phyloP scores from a whole-genome alignment of 1,140 invertebrate genomes.

The Rhopalosiphum padi region DNA sequence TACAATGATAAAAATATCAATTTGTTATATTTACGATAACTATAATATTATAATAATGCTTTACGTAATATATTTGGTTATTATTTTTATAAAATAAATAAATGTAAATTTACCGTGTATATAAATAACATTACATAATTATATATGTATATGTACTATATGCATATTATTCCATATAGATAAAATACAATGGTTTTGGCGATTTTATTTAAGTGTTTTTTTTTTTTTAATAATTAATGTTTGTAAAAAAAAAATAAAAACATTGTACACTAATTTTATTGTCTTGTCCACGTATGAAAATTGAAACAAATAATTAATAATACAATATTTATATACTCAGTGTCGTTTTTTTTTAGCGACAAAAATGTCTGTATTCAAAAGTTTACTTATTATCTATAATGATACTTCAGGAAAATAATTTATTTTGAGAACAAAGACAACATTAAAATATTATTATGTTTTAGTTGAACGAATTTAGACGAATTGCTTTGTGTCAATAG shows the following conservation, averaged over 20 bases:
- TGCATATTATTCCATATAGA: no score
- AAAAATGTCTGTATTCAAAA: not conserved
- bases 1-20: not conserved
- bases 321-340: not conserved
- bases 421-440: not conserved
- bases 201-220: not conserved
- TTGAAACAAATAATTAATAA: not conserved
- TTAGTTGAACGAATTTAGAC: not conserved
- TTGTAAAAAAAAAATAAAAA: not conserved
- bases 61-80: not conserved
- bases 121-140: not conserved
- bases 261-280: not conserved
- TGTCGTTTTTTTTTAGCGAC: no score
- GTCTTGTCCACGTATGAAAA: not conserved
- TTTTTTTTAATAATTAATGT: not conserved
- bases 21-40: not conserved
- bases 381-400: not conserved
- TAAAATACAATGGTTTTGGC: not conserved
- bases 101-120: not conserved
- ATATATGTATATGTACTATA: no score
- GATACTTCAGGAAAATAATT: not conserved
- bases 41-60: not conserved
- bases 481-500: not conserved
- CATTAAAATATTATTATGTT: not conserved
- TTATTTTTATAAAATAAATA: no score